These are phyloP conservation scores for Furnarius figulus DNA, from an alignment of 2,113 vertebrate genomes.

Conservation along the genomic window DNA sequence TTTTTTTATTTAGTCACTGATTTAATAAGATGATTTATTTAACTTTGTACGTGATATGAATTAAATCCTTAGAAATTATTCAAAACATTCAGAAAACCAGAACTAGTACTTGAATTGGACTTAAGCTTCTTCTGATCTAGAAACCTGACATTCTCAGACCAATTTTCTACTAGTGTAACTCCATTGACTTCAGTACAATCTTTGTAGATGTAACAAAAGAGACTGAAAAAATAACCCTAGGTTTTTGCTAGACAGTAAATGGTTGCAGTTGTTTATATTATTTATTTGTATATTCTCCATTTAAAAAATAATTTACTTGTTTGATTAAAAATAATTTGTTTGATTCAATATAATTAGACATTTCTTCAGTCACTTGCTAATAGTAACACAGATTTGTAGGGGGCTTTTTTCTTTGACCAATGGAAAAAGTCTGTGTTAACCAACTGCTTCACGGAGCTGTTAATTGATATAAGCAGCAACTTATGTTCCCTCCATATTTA, in stretches of 20 bases:
- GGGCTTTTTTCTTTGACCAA: background rate
- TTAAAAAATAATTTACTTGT: background rate
- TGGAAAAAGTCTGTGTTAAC: background rate
- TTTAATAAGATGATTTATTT: constrained; percentile 6
- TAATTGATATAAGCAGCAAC: background rate
- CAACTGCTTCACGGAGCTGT: background rate
- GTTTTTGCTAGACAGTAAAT: background rate
- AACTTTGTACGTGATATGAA: background rate
- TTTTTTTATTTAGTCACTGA: background rate
- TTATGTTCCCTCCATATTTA: background rate
- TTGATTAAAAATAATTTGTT: background rate
- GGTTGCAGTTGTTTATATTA: background rate
- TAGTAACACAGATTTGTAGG: background rate
- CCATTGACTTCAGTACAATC: background rate
- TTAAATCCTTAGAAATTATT: background rate
- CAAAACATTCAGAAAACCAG: background rate
- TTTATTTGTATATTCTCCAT: background rate
- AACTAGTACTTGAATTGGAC: background rate
- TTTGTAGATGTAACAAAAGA: background rate
- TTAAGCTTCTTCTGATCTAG: background rate
- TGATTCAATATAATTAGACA: background rate
- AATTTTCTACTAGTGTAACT: background rate
- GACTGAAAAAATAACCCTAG: background rate
- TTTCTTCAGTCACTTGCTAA: background rate
- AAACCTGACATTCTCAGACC: background rate